A percentile compares a stretch with the other conserved stretches of the same genome.
Conservation (phyloP, 1,140 invertebrate species). For the Drosophila willistoni region DNA sequence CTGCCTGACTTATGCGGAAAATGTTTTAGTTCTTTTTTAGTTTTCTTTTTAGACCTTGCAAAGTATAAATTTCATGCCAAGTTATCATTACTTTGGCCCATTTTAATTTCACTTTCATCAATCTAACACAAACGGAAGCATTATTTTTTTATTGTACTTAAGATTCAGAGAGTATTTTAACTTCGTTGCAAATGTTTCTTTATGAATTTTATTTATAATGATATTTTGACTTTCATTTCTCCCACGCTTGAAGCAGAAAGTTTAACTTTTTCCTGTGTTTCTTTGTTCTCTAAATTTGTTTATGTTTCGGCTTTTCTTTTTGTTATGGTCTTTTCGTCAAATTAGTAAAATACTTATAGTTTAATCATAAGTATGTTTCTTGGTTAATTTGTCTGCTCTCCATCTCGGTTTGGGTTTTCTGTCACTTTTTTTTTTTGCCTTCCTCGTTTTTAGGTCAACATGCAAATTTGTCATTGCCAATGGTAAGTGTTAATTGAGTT, state of each 20-base stretch:
- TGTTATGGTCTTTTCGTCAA: neutral
- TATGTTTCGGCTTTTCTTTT: neutral
- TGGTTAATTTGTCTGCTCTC: slow-evolving; percentile 9
- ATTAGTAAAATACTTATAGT: neutral
- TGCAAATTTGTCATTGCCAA: slow-evolving; percentile 55
- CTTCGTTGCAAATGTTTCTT: neutral
- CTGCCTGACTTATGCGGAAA: no score
- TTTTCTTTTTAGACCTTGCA: no score
- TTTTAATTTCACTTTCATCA: no score
- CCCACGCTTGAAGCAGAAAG: neutral
- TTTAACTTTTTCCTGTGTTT: neutral
- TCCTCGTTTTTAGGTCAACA: slow-evolving; percentile 28
- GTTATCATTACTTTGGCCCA: no score
- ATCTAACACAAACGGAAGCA: no score
- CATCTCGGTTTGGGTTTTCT: slow-evolving; percentile 1
- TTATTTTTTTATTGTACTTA: no score
- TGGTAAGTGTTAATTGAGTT: slow-evolving; percentile 29
- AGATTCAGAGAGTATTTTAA: neutral
- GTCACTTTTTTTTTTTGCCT: slow-evolving; percentile 25
- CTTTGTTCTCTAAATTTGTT: slow-evolving; percentile 6
- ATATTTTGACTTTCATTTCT: slow-evolving; percentile 13
- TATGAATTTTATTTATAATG: neutral
- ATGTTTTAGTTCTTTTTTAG: no score
- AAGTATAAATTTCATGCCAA: no score
- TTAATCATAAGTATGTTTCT: slow-evolving; percentile 5